phyloP scores from a whole-genome alignment of 1,140 invertebrate species.

The Platorchestia sp. region DNA sequence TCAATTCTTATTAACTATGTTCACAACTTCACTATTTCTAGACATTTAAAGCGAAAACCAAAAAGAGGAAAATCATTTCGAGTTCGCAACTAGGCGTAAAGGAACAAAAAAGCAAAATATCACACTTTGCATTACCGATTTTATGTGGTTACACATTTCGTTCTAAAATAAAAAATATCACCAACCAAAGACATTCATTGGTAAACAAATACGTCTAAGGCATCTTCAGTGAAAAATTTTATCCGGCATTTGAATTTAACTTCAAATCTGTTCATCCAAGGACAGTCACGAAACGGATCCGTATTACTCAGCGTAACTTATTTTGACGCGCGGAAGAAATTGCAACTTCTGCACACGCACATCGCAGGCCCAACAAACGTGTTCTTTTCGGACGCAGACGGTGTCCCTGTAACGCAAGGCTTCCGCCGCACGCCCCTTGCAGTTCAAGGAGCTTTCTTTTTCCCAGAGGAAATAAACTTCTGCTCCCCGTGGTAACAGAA shows the following conservation, averaged over 20 bases:
- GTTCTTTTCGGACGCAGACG: not conserved
- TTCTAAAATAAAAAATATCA: too few relatives aligned
- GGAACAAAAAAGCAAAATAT: not conserved
- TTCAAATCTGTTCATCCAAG: too few relatives aligned
- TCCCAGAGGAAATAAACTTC: not conserved
- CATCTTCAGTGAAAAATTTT: too few relatives aligned
- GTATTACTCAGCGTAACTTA: not conserved
- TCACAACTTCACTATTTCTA: not conserved
- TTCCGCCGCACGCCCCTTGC: too few relatives aligned
- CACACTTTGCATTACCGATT: too few relatives aligned
- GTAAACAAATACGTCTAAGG: too few relatives aligned
- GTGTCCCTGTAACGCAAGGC: not conserved
- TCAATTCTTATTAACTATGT: not conserved
- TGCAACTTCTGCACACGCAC: not conserved
- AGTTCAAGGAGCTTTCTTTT: not conserved
- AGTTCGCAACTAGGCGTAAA: not conserved
- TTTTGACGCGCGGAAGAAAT: not conserved
- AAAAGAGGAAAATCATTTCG: not conserved
- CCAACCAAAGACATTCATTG: too few relatives aligned
- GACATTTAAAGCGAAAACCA: not conserved
- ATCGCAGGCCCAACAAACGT: not conserved
- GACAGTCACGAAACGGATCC: too few relatives aligned
- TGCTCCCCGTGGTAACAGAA: not conserved
- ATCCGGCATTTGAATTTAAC: too few relatives aligned
- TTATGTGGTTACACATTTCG: too few relatives aligned